These are phyloP conservation scores for Scalopus aquaticus DNA, from an alignment of 2,113 vertebrate species.

Conservation along the genomic window DNA sequence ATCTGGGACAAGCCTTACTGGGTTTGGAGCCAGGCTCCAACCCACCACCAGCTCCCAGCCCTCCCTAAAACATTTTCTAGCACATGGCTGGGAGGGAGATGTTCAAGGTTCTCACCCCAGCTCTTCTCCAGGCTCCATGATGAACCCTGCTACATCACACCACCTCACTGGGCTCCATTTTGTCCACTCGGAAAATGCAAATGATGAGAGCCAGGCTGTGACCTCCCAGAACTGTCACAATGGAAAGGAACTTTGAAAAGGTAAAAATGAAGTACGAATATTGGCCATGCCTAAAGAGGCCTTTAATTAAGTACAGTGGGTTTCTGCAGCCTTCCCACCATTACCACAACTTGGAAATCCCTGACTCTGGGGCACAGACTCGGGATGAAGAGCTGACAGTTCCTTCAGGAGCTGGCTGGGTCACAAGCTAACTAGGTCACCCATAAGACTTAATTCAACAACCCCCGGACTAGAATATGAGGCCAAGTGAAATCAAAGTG, in stretches of 20 bases:
- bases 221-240: background rate
- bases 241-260: background rate
- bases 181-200: background rate
- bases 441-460: constrained; percentile 52
- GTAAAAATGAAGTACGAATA: background rate
- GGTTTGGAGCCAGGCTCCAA: background rate
- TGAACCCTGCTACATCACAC: background rate
- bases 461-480: constrained; percentile 47
- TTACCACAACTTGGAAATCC: background rate
- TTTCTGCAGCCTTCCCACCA: background rate
- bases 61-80: background rate
- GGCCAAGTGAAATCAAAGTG: constrained; percentile 63
- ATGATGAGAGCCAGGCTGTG: background rate
- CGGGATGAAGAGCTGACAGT: background rate
- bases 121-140: background rate
- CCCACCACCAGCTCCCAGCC: background rate
- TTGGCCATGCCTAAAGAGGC: background rate
- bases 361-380: background rate
- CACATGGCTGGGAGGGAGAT: background rate
- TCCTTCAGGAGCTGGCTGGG: constrained; percentile 30
- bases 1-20: background rate
- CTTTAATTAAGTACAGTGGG: background rate
- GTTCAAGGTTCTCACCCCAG: too few relatives aligned
- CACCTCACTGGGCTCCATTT: background rate
- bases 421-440: constrained; percentile 69